phyloP scores from a whole-genome alignment of 2,888 invertebrate genomes.

The Zhuqinia jingwanae region DNA sequence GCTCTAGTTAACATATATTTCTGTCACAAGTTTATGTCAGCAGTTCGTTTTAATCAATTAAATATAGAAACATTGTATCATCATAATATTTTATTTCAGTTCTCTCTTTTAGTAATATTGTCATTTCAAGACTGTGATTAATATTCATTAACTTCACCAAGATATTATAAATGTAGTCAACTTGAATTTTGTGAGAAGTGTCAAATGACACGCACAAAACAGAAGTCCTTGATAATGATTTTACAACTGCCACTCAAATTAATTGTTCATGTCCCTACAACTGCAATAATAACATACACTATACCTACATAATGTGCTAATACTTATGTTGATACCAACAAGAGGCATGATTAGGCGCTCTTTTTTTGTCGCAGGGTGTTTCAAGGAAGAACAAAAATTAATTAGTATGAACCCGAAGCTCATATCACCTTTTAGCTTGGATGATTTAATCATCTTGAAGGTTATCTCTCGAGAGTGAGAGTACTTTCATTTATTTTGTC shows the following conservation, averaged over 20 bases:
- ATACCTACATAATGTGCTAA: too few species aligned
- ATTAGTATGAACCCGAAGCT: slow-evolving; percentile 62
- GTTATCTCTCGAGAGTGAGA: slow-evolving; percentile 28
- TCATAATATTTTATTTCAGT: too few species aligned
- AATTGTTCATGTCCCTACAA: slow-evolving; percentile 18
- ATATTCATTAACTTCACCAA: slow-evolving; percentile 27
- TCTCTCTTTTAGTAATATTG: background rate
- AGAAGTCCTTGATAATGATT: slow-evolving; percentile 61
- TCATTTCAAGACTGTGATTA: slow-evolving; percentile 35
- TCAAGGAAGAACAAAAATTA: slow-evolving; percentile 63
- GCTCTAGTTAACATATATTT: too few species aligned
- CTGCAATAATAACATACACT: background rate
- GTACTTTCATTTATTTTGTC: slow-evolving; percentile 34
- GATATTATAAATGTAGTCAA: background rate
- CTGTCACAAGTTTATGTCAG: background rate
- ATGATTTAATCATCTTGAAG: slow-evolving; percentile 60
- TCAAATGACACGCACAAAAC: slow-evolving; percentile 25
- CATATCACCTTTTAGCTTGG: slow-evolving; percentile 46
- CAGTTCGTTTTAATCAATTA: background rate
- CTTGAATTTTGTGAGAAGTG: slow-evolving; percentile 20
- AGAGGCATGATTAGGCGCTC: slow-evolving; percentile 34
- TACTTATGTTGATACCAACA: slow-evolving; percentile 29
- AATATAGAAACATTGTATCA: too few species aligned
- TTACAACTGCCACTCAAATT: slow-evolving; percentile 52
- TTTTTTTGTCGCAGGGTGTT: slow-evolving; percentile 42